Base-by-base conservation (phyloP, 1,140 invertebrate species). In the Piezodorus guildinii region DNA sequence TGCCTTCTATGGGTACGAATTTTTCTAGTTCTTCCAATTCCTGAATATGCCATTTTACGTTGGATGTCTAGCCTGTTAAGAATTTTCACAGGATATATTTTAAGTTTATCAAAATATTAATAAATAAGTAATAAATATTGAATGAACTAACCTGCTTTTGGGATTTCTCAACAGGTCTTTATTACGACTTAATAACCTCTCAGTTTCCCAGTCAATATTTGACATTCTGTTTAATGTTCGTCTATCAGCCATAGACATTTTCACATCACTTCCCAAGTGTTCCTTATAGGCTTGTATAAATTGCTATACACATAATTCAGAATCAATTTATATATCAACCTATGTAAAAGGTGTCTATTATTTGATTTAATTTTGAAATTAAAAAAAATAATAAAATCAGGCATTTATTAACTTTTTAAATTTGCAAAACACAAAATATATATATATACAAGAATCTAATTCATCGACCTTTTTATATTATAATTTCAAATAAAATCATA, bases 1-100 rank as follows among this genome's bases (percentile, higher is more conserved):
- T 79, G 77, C 17, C 78, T 74, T 61, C 77, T 72, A 68, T 79
- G 79, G 30, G 79, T 73, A 58, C 74, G 70, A 14, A 74, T 65
- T 69, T 77, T 77, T 63, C 76, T 71, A 64, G 71, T 69, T 65
- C 71, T 68, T 16, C 73, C 72, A 46, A 71, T 54, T 10, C 70
- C 70, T 15, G 68, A 67, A 56, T 69, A 68, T n/a, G 61, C 67
- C 51, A 70, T 66, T 64, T 71, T 71, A 25, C 69, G 62, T 63
- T 73, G 70, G 34, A 73, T 67, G 51, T 73, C 71, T 62, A 71
- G 63, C 51, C 71, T 63, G 52, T n/a, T 52, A 63, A 43, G 12
- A 49, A 43, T 39, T 34, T 34, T 43, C 5, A 39, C 5, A 60
- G 34, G n/a, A 60, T 17, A n/a, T 34, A 23, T 43, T 45, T 8